Percentiles rank a stretch among this genome's conserved stretches.
phyloP scores from a whole-genome alignment of 2,797 vertebrate species.

The Knipowitschia caucasica region DNA sequence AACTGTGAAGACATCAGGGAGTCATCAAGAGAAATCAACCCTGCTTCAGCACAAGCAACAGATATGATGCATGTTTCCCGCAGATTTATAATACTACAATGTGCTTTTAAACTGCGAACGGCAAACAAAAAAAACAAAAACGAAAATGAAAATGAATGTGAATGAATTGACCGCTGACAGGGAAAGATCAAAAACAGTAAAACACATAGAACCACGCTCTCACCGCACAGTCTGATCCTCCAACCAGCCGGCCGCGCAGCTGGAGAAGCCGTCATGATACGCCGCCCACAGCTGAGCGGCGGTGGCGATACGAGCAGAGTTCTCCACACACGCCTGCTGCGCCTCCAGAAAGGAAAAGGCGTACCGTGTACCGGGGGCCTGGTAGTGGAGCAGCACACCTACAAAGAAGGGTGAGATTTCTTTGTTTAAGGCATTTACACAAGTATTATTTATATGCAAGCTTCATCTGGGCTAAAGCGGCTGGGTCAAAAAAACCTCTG shows the following conservation, averaged over 20 bases:
- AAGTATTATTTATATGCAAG: too few species aligned
- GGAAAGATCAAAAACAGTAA: too few species aligned
- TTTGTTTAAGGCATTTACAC: conserved; percentile 9
- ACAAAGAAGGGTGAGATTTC: conserved; percentile 13
- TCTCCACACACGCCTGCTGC: conserved; percentile 80
- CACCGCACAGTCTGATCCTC: conserved; percentile 91
- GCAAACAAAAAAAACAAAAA: background rate
- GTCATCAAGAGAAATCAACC: conserved; percentile 22
- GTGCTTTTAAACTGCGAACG: too few species aligned
- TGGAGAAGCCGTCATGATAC: conserved; percentile 86
- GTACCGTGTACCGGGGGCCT: conserved; percentile 76
- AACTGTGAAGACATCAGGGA: conserved; percentile 71
- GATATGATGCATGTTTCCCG: background rate
- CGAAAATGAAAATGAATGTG: too few species aligned
- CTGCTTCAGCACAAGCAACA: conserved; percentile 15
- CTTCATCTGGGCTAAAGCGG: too few species aligned
- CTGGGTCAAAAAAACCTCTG: too few species aligned
- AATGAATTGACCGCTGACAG: too few species aligned
- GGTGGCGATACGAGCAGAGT: conserved; percentile 82
- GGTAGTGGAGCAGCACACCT: conserved; percentile 95
- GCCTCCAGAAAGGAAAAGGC: conserved; percentile 82
- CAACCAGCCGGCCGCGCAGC: conserved; percentile 94
- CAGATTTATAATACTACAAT: conserved; percentile 2
- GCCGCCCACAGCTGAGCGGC: conserved; percentile 87
- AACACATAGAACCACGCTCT: conserved; percentile 33